Conservation (phyloP, 2,113 vertebrate genomes). For the Himantopus leucocephalus region DNA sequence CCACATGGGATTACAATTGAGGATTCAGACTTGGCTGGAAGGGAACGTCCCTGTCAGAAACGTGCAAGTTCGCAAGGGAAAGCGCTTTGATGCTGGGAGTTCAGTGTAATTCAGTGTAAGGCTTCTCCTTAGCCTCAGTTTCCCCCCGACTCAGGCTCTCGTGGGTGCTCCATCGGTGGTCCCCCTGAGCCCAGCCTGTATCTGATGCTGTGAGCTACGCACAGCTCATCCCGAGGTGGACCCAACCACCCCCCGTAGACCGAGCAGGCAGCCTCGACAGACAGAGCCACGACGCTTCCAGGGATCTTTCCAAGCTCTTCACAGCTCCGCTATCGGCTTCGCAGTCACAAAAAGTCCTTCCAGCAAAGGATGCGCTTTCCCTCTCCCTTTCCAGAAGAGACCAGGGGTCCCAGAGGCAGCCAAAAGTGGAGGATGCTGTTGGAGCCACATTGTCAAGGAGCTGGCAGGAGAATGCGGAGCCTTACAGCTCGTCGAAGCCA, state of each 20-base stretch:
- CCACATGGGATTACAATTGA: accelerated
- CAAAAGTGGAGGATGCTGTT: slow-evolving; percentile 67
- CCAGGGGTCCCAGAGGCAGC: slow-evolving; percentile 59
- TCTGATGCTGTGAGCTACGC: not conserved
- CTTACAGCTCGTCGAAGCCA: slow-evolving; percentile 50
- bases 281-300: not conserved
- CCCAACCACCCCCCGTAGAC: not conserved
- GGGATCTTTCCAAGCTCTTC: slow-evolving; percentile 42
- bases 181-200: not conserved
- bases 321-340: not conserved
- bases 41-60: not conserved
- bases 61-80: not conserved
- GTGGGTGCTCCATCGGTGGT: not conserved
- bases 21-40: not conserved
- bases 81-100: not conserved
- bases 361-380: slow-evolving; percentile 57
- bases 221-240: not conserved
- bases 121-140: not conserved
- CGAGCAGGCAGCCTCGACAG: not conserved
- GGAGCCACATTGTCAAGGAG: slow-evolving; percentile 63
- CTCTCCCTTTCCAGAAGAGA: slow-evolving; percentile 60
- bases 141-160: not conserved
- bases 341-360: slow-evolving; percentile 52
- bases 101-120: accelerated
- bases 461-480: slow-evolving; percentile 63